Evolutionary conservation across 2,113 vertebrate genomes (phyloP), one percentile per base, ranked within the genome.

Genomic region (Vulpes vulpes): DNA sequence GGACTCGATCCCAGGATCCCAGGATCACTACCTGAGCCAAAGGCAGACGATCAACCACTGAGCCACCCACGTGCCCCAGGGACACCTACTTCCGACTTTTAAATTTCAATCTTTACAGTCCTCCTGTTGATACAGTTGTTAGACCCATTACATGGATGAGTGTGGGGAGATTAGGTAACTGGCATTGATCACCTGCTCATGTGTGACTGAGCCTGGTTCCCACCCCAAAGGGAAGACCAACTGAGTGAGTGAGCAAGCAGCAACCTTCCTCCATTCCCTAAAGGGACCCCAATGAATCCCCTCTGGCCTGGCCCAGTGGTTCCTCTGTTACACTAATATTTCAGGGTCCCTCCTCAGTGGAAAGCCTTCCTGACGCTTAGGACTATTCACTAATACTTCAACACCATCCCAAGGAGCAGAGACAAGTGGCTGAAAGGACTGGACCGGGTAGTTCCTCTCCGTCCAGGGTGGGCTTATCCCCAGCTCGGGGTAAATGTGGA

Each of bases 401-500:
- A 7, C 6, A 19, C 5, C 6, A 0, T 59, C 60, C 30, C 1
- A 1, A 23, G 14, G 74, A 43, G 38, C 3, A 0, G 38, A 43
- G 16, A 20, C 12, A 23, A 10, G 35, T 19, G 49, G 35, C 6
- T 8, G 38, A 15, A 30, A 35, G 43, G 19, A 3, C 1, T 7
- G 17, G 22, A 9, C 64, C 25, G 6, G 43, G 43, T 43, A 43
- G 43, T 12, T 35, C 71, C 27, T 62, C 23, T 8, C 6, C 30
- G 69, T 53, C 43, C 2, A 4, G 16, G 11, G 1, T 15, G 1
- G 0, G 1, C 10, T 20, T 5, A 5, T 22, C 64, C 8, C 32
- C 27, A 10, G 17, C 20, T 0, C 0, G 0, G 49, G 9, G n/a
- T 2, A 27, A 9, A n/a, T 0, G 0, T 16, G 32, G 27, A 30